A percentile compares a stretch with the other conserved stretches of the same genome.
These are phyloP conservation scores for Phalangium opilio DNA, from an alignment of 2,888 invertebrate genomes.

Conservation along the genomic window DNA sequence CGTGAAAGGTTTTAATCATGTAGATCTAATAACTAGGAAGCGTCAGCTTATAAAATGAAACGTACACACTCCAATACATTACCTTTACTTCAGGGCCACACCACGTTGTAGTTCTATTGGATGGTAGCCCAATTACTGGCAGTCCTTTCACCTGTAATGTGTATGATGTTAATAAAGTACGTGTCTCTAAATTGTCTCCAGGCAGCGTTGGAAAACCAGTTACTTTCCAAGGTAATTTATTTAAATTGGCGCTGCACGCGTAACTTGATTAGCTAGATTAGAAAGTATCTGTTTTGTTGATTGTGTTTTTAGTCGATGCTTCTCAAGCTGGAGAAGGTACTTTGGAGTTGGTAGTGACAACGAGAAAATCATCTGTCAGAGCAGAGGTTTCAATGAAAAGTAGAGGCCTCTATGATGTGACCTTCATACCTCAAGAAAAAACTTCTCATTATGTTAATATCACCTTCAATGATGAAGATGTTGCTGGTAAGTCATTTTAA, in stretches of 20 bases:
- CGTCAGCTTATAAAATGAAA: too few relatives aligned
- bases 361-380: constrained; percentile 73
- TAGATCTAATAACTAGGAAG: too few relatives aligned
- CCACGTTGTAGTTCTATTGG: constrained; percentile 55
- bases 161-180: constrained; percentile 58
- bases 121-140: constrained; percentile 69
- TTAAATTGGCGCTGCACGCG: too few relatives aligned
- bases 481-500: constrained; percentile 39
- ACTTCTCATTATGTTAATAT: constrained; percentile 82
- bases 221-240: constrained; percentile 29
- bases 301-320: constrained; percentile 51
- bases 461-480: constrained; percentile 81
- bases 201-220: constrained; percentile 28
- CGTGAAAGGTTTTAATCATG: too few relatives aligned
- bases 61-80: too few relatives aligned
- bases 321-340: constrained; percentile 90
- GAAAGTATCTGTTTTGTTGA: too few relatives aligned
- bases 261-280: too few relatives aligned
- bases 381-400: constrained; percentile 78
- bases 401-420: constrained; percentile 53
- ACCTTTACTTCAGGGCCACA: constrained; percentile 49
- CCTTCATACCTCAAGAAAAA: constrained; percentile 57
- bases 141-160: constrained; percentile 89
- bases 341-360: constrained; percentile 76
- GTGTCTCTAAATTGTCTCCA: constrained; percentile 34